Evolutionary conservation across 2,888 invertebrate genomes (phyloP).

Genomic region (Pocota personata): DNA sequence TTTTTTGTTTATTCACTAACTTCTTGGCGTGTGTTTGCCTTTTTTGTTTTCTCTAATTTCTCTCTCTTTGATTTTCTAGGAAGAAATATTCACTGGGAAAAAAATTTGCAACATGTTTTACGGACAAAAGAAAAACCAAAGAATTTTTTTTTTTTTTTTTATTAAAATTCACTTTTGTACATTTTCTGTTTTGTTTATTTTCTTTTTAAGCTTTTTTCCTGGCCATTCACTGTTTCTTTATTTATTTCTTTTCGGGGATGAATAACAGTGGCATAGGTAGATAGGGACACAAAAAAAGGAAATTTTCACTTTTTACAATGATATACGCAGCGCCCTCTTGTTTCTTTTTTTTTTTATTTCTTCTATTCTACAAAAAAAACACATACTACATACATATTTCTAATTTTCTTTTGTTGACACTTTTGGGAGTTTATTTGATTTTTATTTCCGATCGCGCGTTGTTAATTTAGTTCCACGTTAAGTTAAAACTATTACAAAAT

Average conservation of each 20-base stretch:
- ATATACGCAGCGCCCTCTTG: slow-evolving; percentile 68
- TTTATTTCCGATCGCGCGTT: slow-evolving; percentile 19
- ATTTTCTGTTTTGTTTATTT: slow-evolving; percentile 37
- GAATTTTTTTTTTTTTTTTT: not conserved
- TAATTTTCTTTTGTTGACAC: slow-evolving; percentile 26
- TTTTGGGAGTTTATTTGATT: not conserved
- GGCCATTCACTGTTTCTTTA: slow-evolving; percentile 55
- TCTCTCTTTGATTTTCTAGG: not conserved
- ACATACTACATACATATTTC: not conserved
- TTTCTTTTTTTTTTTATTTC: slow-evolving; percentile 15
- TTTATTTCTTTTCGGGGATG: slow-evolving; percentile 31
- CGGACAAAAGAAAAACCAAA: not conserved
- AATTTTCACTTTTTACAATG: slow-evolving; percentile 65
- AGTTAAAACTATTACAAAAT: not conserved
- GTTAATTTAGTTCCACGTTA: not conserved
- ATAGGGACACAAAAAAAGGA: slow-evolving; percentile 34
- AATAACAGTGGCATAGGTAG: slow-evolving; percentile 23
- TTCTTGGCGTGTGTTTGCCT: not conserved
- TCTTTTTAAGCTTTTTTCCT: slow-evolving; percentile 11
- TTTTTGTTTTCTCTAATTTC: not conserved
- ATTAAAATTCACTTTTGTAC: not conserved
- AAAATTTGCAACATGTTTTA: slow-evolving; percentile 17
- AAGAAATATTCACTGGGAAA: slow-evolving; percentile 1
- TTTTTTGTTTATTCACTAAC: slow-evolving; percentile 7
- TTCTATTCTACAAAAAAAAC: not conserved